Conservation (phyloP, 2,888 invertebrate genomes). For the Caenorhabditis panamensis region DNA sequence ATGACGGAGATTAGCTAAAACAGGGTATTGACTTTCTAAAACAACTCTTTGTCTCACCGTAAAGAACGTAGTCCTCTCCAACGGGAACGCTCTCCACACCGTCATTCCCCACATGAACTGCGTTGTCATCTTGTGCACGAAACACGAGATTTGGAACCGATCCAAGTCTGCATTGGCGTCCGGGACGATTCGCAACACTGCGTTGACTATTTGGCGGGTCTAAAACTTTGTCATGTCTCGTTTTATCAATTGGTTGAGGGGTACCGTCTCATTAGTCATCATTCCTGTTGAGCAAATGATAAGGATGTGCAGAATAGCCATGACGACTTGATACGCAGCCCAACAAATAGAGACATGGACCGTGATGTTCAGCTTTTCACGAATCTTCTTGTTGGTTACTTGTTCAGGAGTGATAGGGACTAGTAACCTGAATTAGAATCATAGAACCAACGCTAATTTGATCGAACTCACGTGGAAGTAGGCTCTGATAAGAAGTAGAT, state of each 20-base stretch:
- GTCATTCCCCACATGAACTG: slow-evolving; percentile 81
- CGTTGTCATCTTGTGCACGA: slow-evolving; percentile 80
- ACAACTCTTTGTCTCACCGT: slow-evolving; percentile 77
- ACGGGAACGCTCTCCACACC: slow-evolving; percentile 80
- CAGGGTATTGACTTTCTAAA: not conserved
- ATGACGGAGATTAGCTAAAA: slow-evolving; percentile 79
- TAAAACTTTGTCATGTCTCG: slow-evolving; percentile 39
- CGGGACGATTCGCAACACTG: slow-evolving; percentile 77
- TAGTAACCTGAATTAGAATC: slow-evolving; percentile 63
- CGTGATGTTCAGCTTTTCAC: slow-evolving; percentile 68
- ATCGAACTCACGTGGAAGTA: slow-evolving; percentile 60
- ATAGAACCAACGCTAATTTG: not conserved
- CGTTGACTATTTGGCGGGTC: slow-evolving; percentile 78
- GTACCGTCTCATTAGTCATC: slow-evolving; percentile 77
- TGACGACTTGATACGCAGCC: slow-evolving; percentile 74
- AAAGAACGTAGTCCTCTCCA: slow-evolving; percentile 80
- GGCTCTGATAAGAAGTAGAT: slow-evolving; percentile 79
- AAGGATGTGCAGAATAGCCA: slow-evolving; percentile 74
- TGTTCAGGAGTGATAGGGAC: slow-evolving; percentile 75
- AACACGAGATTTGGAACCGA: slow-evolving; percentile 79
- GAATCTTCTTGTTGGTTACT: slow-evolving; percentile 61
- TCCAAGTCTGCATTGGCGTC: slow-evolving; percentile 77
- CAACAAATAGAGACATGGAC: slow-evolving; percentile 77
- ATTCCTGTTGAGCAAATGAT: slow-evolving; percentile 77
- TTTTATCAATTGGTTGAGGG: not conserved